Evolutionary conservation across 2,888 invertebrate genomes (phyloP).

Genomic region (Amaurobius ferox): DNA sequence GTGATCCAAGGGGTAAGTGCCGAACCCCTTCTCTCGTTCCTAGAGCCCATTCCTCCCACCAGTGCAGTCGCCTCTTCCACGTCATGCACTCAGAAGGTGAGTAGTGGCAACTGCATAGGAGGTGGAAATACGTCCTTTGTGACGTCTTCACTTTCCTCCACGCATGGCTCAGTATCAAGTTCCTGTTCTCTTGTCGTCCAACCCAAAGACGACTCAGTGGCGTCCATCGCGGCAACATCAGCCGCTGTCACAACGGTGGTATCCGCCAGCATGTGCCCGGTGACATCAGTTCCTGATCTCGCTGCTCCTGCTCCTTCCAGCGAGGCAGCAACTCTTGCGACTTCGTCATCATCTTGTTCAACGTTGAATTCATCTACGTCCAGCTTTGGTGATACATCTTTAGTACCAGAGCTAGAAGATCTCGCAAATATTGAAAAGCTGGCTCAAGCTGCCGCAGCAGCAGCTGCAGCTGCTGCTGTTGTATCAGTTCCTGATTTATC

Average conservation of each 20-base stretch:
- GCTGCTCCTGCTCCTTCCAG: conserved; percentile 20
- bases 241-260: conserved; percentile 54
- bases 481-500: conserved; percentile 30
- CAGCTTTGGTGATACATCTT: conserved; percentile 48
- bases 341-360: conserved; percentile 25
- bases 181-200: conserved; percentile 72
- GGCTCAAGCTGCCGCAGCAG: conserved; percentile 78
- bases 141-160: conserved; percentile 47
- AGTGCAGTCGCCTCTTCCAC: conserved; percentile 75
- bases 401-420: conserved; percentile 74
- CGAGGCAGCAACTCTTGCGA: conserved; percentile 8
- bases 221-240: conserved; percentile 33
- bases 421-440: conserved; percentile 74
- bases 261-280: conserved; percentile 65
- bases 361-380: conserved; percentile 41
- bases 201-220: conserved; percentile 26
- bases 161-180: conserved; percentile 69
- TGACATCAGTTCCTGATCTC: conserved; percentile 61
- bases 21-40: conserved; percentile 93
- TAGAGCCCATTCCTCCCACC: conserved; percentile 88
- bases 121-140: conserved; percentile 53
- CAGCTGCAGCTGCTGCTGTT: conserved; percentile 79
- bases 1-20: conserved; percentile 96
- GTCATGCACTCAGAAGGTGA: conserved; percentile 76
- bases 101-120: conserved; percentile 51